Conservation (phyloP, 2,888 invertebrate species). For the Sphaerophoria taeniata region DNA sequence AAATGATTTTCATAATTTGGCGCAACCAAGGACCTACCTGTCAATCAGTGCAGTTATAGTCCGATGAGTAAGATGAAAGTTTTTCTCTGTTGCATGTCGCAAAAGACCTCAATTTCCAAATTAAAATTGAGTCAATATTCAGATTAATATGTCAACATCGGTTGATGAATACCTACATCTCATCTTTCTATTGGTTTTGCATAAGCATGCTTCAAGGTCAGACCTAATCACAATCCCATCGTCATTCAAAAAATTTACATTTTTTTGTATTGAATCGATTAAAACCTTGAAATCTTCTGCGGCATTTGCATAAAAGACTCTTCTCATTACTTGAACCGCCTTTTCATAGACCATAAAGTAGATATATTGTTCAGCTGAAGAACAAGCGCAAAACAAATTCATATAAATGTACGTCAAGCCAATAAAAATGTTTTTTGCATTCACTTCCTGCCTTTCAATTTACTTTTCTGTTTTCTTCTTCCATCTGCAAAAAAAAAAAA, state of each 20-base stretch:
- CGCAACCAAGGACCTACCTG: no score
- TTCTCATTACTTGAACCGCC: slow-evolving; percentile 22
- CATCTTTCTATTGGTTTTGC: slow-evolving; percentile 29
- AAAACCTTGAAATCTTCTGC: slow-evolving; percentile 53
- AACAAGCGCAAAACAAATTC: neutral
- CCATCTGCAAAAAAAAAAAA: slow-evolving; percentile 12
- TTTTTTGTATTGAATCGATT: slow-evolving; percentile 1
- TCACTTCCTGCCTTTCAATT: slow-evolving; percentile 35
- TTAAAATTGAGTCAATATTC: no score
- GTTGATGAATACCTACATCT: no score
- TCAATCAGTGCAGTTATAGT: no score
- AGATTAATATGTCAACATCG: no score
- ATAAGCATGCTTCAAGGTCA: slow-evolving; percentile 31
- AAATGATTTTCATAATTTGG: no score
- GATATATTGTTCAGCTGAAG: slow-evolving; percentile 2
- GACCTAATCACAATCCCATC: neutral
- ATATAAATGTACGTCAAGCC: slow-evolving; percentile 15
- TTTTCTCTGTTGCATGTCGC: no score
- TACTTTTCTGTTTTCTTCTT: slow-evolving; percentile 14
- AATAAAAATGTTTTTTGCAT: slow-evolving; percentile 37
- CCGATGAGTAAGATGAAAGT: no score
- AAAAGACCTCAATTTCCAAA: no score
- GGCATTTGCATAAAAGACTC: slow-evolving; percentile 19
- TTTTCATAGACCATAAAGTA: slow-evolving; percentile 7
- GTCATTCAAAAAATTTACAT: slow-evolving; percentile 16